A percentile compares a stretch with the other conserved stretches of the same genome.
These are phyloP conservation scores for Hetaerina americana DNA, from an alignment of 1,140 invertebrate species.

Conservation along the genomic window DNA sequence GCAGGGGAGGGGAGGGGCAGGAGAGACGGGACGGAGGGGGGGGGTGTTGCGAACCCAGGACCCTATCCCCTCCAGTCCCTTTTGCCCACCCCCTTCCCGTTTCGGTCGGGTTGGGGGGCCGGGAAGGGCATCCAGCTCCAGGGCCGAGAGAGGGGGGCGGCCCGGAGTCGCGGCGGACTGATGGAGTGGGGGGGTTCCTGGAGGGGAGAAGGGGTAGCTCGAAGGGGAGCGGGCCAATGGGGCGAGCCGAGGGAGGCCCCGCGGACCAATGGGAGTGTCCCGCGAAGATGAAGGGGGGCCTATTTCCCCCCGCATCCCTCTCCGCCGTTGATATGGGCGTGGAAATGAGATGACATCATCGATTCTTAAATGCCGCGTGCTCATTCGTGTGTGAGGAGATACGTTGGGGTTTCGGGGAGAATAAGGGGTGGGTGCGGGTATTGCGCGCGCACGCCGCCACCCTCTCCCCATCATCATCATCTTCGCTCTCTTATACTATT, in stretches of 20 bases:
- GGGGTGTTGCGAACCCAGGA: no score
- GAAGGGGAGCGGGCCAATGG: background rate
- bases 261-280: background rate
- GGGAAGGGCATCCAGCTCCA: no score
- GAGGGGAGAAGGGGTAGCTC: background rate
- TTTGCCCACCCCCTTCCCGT: no score
- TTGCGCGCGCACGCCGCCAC: background rate
- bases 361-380: slow-evolving; percentile 7
- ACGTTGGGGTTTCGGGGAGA: background rate
- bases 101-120: no score
- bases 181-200: no score
- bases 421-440: background rate
- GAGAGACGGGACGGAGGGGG: background rate
- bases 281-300: background rate
- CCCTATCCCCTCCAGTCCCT: no score
- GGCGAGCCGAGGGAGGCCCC: background rate
- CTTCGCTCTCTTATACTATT: no score
- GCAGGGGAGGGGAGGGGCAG: background rate
- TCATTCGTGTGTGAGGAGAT: slow-evolving; percentile 4
- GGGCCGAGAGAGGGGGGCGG: no score
- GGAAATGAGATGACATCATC: slow-evolving; percentile 7
- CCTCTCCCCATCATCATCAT: no score
- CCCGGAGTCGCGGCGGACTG: no score
- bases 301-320: background rate
- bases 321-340: background rate